These are phyloP conservation scores for Rhagoletis zephyria DNA, from an alignment of 1,140 invertebrate species.

Conservation along the genomic window DNA sequence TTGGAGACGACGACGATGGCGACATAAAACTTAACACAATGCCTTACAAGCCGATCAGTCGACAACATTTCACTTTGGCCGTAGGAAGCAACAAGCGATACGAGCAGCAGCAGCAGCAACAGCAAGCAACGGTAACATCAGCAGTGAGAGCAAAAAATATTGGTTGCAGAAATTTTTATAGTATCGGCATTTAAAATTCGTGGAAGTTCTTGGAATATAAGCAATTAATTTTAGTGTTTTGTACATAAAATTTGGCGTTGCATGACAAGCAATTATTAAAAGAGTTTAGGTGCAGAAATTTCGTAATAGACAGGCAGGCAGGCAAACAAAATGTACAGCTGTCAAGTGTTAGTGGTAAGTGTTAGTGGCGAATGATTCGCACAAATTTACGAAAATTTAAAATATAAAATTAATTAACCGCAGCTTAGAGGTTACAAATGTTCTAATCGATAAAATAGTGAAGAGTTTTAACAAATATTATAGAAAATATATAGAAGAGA, in stretches of 20 bases:
- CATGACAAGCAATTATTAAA: not conserved
- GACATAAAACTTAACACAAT: slow-evolving; percentile 59
- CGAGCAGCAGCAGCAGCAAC: not conserved
- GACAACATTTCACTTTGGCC: slow-evolving; percentile 56
- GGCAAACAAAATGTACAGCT: slow-evolving; percentile 60
- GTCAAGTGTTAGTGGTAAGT: slow-evolving; percentile 64
- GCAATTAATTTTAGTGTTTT: slow-evolving; percentile 26
- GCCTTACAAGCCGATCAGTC: slow-evolving; percentile 58
- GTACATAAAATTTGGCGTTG: not conserved
- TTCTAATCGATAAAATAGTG: not conserved
- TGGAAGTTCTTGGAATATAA: not conserved
- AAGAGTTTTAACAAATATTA: not conserved
- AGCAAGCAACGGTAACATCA: not conserved
- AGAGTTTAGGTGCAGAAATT: slow-evolving; percentile 18
- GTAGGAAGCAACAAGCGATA: slow-evolving; percentile 38
- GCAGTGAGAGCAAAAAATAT: not conserved
- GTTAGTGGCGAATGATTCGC: slow-evolving; percentile 10
- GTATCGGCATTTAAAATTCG: not conserved
- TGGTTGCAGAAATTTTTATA: slow-evolving; percentile 38
- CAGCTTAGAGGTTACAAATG: not conserved
- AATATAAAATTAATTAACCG: not conserved
- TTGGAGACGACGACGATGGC: slow-evolving; percentile 4
- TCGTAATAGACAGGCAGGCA: not conserved
- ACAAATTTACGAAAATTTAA: not conserved
- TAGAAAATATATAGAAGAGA: not conserved